Evolutionary conservation across 2,888 invertebrate genomes (phyloP).

Genomic region (Polydrusus tereticollis): DNA sequence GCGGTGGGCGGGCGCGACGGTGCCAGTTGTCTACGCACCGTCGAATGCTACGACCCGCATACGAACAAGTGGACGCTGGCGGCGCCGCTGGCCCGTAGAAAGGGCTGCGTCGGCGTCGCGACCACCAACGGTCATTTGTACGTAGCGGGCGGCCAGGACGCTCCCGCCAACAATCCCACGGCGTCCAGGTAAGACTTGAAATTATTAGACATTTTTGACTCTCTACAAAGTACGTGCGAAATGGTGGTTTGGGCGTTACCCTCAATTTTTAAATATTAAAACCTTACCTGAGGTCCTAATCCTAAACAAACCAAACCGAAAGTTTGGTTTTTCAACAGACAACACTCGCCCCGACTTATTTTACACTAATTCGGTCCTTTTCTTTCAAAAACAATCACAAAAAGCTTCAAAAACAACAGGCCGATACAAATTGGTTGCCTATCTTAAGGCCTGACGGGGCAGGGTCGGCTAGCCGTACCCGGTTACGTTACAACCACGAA

Average conservation of each 20-base stretch:
- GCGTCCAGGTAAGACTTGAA: constrained; percentile 72
- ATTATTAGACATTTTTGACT: background rate
- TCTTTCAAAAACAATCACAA: too few relatives aligned
- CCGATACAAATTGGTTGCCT: too few relatives aligned
- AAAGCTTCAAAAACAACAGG: too few relatives aligned
- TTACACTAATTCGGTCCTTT: too few relatives aligned
- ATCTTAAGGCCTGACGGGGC: too few relatives aligned
- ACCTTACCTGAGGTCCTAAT: too few relatives aligned
- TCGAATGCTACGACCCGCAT: constrained; percentile 84
- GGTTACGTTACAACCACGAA: too few relatives aligned
- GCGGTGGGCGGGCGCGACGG: constrained; percentile 95
- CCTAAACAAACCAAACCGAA: too few relatives aligned
- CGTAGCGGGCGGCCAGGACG: constrained; percentile 94
- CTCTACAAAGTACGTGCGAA: background rate
- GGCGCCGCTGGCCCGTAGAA: constrained; percentile 83
- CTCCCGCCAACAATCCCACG: constrained; percentile 88
- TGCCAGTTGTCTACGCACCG: constrained; percentile 88
- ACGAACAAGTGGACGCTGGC: constrained; percentile 86
- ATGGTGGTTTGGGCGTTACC: background rate
- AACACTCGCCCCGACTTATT: too few relatives aligned
- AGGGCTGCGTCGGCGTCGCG: constrained; percentile 82
- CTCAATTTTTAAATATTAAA: too few relatives aligned
- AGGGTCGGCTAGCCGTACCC: too few relatives aligned
- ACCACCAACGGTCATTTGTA: constrained; percentile 91
- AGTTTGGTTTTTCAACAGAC: too few relatives aligned